These are phyloP conservation scores for Hoplostethus atlanticus DNA, from an alignment of 2,797 vertebrate species.

Conservation along the genomic window DNA sequence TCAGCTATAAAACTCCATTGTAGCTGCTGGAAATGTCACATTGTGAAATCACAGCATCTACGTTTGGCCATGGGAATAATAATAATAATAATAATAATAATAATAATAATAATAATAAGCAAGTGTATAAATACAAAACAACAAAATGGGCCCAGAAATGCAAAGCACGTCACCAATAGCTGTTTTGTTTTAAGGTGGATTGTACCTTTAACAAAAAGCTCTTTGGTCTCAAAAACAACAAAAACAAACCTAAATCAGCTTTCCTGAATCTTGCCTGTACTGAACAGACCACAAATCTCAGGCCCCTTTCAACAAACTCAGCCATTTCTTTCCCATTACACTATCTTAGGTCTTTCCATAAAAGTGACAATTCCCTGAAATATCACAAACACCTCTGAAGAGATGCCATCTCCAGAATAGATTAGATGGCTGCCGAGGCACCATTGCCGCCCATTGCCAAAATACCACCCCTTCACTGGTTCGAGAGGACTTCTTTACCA, in stretches of 20 bases:
- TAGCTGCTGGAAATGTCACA: too few relatives aligned
- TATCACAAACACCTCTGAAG: slow-evolving; percentile 63
- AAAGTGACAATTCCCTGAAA: slow-evolving; percentile 68
- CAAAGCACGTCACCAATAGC: too few relatives aligned
- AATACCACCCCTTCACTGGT: slow-evolving; percentile 62
- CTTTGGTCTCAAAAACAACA: neutral
- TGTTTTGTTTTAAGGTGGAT: neutral
- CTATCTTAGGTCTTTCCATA: slow-evolving; percentile 45
- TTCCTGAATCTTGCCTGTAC: slow-evolving; percentile 9
- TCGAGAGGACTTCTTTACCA: slow-evolving; percentile 70
- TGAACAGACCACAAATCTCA: slow-evolving; percentile 23
- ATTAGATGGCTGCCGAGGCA: slow-evolving; percentile 66
- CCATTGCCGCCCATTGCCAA: slow-evolving; percentile 61
- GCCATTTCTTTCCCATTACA: slow-evolving; percentile 59
- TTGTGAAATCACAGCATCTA: too few relatives aligned
- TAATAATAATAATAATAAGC: too few relatives aligned
- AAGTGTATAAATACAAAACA: too few relatives aligned
- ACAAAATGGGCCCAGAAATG: too few relatives aligned
- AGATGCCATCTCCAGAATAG: slow-evolving; percentile 64
- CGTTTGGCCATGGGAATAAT: too few relatives aligned
- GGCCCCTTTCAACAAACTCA: slow-evolving; percentile 12
- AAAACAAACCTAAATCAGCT: neutral
- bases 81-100: too few relatives aligned
- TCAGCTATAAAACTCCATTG: too few relatives aligned
- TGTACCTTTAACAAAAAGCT: slow-evolving; percentile 26